These are phyloP conservation scores for Nerophis ophidion DNA, from an alignment of 2,113 vertebrate genomes.

Conservation along the genomic window DNA sequence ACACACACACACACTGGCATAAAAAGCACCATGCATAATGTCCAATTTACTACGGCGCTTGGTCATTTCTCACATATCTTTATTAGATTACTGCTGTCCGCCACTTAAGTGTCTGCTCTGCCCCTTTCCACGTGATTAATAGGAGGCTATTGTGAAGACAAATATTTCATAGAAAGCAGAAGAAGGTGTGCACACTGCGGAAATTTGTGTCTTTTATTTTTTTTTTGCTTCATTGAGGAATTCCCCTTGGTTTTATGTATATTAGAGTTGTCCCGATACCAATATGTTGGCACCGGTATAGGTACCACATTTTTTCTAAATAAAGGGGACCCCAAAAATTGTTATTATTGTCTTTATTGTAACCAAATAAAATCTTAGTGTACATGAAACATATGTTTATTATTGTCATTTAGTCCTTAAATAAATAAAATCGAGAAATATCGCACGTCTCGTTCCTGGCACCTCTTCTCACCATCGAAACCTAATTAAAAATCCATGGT, in stretches of 20 bases:
- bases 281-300: too few species aligned
- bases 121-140: constrained; percentile 76
- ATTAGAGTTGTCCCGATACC: too few species aligned
- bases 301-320: too few species aligned
- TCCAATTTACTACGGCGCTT: constrained; percentile 96
- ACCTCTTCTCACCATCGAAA: too few species aligned
- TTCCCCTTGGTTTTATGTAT: constrained; percentile 22
- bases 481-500: too few species aligned
- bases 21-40: constrained; percentile 88
- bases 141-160: constrained; percentile 76
- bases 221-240: constrained; percentile 37
- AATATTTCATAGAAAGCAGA: constrained; percentile 73
- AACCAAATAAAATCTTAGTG: too few species aligned
- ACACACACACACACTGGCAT: constrained; percentile 49
- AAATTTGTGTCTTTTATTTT: constrained; percentile 34
- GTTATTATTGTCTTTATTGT: too few species aligned
- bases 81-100: constrained; percentile 87
- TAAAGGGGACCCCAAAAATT: too few species aligned
- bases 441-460: too few species aligned
- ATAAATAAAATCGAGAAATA: too few species aligned
- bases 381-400: too few species aligned
- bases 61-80: constrained; percentile 92
- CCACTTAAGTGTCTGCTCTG: constrained; percentile 70
- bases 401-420: too few species aligned
- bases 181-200: constrained; percentile 23